These are phyloP conservation scores for Aphyosemion australe DNA, from an alignment of 2,113 vertebrate genomes.

Conservation along the genomic window DNA sequence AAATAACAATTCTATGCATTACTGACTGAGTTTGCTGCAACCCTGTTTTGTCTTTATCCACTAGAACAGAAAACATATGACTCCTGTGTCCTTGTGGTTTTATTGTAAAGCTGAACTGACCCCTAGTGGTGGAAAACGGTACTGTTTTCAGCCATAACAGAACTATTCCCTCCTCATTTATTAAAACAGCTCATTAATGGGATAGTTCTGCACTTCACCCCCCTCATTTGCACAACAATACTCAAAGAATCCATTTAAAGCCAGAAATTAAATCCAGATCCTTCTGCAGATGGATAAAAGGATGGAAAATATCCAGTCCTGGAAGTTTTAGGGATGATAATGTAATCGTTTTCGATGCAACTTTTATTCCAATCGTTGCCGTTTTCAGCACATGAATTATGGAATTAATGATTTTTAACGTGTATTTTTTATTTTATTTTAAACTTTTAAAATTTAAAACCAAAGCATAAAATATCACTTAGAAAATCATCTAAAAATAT, in stretches of 20 bases:
- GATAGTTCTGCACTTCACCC: neutral
- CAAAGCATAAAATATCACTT: no score
- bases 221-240: neutral
- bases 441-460: no score
- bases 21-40: neutral
- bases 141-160: neutral
- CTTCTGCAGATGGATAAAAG: neutral
- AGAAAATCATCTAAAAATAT: no score
- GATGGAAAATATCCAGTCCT: neutral
- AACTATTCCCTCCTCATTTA: neutral
- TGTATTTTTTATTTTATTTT: no score
- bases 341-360: neutral
- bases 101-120: conserved; percentile 53
- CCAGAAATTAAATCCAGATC: neutral
- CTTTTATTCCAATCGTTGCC: no score
- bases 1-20: neutral
- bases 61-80: neutral
- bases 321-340: neutral
- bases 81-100: conserved; percentile 11
- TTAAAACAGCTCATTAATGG: neutral
- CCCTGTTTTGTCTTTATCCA: neutral
- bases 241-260: neutral
- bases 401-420: no score
- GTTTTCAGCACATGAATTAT: no score
- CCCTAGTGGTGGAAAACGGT: conserved; percentile 56